These are phyloP conservation scores for Bothrops jararaca DNA, from an alignment of 2,113 vertebrate species.

Conservation along the genomic window DNA sequence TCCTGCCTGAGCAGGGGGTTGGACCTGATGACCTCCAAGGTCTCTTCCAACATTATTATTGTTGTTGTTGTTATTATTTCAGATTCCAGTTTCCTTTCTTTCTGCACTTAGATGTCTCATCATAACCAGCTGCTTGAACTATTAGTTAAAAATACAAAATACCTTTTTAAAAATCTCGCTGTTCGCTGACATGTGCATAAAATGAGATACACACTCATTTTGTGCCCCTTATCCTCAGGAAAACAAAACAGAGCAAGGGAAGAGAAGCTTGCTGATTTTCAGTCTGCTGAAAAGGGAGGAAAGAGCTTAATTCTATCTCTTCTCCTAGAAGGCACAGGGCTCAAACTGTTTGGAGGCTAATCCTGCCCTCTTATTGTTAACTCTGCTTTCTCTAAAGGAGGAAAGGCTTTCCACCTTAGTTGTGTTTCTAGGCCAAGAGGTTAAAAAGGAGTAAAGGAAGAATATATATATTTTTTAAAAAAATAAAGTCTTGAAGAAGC, in stretches of 20 bases:
- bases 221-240: background rate
- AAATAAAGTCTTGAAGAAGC: background rate
- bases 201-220: background rate
- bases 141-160: background rate
- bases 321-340: background rate
- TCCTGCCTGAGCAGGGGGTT: too few relatives aligned
- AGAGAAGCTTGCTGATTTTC: background rate
- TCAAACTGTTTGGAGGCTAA: background rate
- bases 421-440: background rate
- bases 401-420: background rate
- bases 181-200: background rate
- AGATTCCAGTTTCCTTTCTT: background rate
- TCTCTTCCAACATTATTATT: too few relatives aligned
- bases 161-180: background rate
- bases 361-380: background rate
- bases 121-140: background rate
- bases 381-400: background rate
- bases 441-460: background rate
- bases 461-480: background rate
- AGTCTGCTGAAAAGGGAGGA: background rate
- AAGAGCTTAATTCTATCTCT: background rate
- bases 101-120: background rate
- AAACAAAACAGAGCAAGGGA: background rate
- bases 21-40: too few relatives aligned
- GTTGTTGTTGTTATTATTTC: too few relatives aligned